Percentiles rank a stretch among this genome's conserved stretches.
Evolutionary conservation across 2,888 invertebrate genomes (phyloP).

Genomic region (Spisula solida): DNA sequence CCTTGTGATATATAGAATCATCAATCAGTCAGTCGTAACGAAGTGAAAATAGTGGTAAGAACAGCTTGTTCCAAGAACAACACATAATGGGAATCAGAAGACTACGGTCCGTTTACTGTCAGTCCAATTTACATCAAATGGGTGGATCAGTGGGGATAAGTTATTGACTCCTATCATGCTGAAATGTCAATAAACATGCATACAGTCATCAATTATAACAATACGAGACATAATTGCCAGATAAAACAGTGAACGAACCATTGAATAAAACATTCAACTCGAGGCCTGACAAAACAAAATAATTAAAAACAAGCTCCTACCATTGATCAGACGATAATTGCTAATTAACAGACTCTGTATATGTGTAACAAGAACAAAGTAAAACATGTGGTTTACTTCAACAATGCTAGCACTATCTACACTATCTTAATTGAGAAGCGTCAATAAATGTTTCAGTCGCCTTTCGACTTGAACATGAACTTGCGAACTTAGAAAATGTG

Average conservation of each 20-base stretch:
- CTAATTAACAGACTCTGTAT: slow-evolving; percentile 1
- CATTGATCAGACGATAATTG: not conserved
- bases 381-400: slow-evolving; percentile 41
- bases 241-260: not conserved
- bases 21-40: not conserved
- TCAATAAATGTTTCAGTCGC: slow-evolving; percentile 39
- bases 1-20: not conserved
- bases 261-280: slow-evolving; percentile 6
- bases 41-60: not conserved
- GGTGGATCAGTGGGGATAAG: not conserved
- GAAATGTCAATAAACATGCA: not conserved
- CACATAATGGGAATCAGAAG: not conserved
- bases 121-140: slow-evolving; percentile 17
- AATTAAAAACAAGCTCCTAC: not conserved
- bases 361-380: not conserved
- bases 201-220: not conserved
- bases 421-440: slow-evolving; percentile 43
- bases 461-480: slow-evolving; percentile 32
- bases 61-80: not conserved
- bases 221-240: not conserved
- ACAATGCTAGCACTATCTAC: not conserved
- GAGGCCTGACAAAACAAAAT: no score
- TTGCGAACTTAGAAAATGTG: slow-evolving; percentile 38
- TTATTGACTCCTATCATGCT: not conserved
- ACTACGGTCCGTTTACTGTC: slow-evolving; percentile 12